These are phyloP conservation scores for Habropoda laboriosa DNA, from an alignment of 1,140 invertebrate species.

Conservation along the genomic window DNA sequence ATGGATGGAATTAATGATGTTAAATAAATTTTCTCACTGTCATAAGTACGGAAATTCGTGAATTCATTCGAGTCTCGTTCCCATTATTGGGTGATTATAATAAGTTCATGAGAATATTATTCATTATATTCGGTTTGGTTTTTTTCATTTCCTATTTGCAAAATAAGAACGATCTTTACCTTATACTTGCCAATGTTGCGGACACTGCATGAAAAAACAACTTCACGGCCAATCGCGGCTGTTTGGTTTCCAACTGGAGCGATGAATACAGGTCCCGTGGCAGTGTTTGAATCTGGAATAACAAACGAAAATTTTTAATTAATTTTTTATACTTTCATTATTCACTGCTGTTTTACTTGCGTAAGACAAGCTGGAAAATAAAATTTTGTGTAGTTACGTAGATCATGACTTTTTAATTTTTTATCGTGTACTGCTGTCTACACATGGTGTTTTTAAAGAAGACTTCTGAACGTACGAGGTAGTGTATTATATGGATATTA, in stretches of 20 bases:
- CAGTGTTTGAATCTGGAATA: conserved; percentile 54
- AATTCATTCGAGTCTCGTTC: neutral
- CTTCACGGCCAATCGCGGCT: conserved; percentile 89
- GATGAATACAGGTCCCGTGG: conserved; percentile 86
- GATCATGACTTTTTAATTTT: too few relatives aligned
- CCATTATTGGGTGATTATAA: too few relatives aligned
- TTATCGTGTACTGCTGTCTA: too few relatives aligned
- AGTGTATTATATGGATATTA: too few relatives aligned
- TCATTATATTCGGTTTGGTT: conserved; percentile 65
- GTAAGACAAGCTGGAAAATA: neutral
- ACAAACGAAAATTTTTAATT: neutral
- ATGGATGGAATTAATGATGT: neutral
- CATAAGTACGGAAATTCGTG: neutral
- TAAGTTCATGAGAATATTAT: neutral
- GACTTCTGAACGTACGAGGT: too few relatives aligned
- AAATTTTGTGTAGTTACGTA: neutral
- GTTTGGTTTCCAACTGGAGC: conserved; percentile 90
- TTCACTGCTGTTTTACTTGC: neutral
- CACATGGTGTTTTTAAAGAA: too few relatives aligned
- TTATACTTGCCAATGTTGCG: conserved; percentile 90
- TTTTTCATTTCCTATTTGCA: too few relatives aligned
- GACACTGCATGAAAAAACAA: conserved; percentile 89
- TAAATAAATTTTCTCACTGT: neutral
- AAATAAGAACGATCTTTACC: too few relatives aligned
- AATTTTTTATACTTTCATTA: neutral